Evolutionary conservation across 2,113 vertebrate genomes (phyloP).

Genomic region (Acrocephalus kingi): DNA sequence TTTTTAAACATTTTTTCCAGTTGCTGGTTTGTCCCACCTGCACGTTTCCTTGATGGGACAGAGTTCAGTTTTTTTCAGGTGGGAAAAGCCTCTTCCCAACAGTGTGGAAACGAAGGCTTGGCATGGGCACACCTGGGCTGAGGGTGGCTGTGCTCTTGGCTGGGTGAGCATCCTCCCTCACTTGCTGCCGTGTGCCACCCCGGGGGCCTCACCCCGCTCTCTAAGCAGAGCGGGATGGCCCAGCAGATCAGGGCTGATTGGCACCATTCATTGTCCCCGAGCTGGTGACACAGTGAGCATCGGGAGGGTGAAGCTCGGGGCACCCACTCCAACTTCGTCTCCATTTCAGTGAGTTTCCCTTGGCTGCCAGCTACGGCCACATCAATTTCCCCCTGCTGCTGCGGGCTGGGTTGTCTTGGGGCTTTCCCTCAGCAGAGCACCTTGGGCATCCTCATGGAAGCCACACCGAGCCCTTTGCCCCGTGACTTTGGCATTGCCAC

Average conservation of each 20-base stretch:
- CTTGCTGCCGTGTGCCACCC: accelerated
- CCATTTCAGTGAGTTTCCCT: accelerated
- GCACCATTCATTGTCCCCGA: accelerated
- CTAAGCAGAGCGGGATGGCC: accelerated
- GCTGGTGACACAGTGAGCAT: neutral
- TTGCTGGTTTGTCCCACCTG: neutral
- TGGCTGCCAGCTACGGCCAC: accelerated
- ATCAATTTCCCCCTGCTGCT: accelerated
- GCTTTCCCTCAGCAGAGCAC: neutral
- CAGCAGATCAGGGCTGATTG: neutral
- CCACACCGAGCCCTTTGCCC: accelerated
- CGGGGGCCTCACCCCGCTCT: neutral
- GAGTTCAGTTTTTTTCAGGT: neutral
- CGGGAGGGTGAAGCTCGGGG: neutral
- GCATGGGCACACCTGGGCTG: accelerated
- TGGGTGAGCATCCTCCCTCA: neutral
- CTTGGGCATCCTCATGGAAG: neutral
- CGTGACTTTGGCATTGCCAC: accelerated
- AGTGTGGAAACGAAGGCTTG: accelerated
- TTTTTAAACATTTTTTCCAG: neutral
- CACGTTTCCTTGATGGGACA: neutral
- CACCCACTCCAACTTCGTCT: neutral
- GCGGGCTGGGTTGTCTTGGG: neutral
- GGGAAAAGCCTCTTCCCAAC: neutral
- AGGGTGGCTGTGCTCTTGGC: neutral